Base-by-base conservation (phyloP, 2,797 vertebrate species). In the Macropus fuliginosus region DNA sequence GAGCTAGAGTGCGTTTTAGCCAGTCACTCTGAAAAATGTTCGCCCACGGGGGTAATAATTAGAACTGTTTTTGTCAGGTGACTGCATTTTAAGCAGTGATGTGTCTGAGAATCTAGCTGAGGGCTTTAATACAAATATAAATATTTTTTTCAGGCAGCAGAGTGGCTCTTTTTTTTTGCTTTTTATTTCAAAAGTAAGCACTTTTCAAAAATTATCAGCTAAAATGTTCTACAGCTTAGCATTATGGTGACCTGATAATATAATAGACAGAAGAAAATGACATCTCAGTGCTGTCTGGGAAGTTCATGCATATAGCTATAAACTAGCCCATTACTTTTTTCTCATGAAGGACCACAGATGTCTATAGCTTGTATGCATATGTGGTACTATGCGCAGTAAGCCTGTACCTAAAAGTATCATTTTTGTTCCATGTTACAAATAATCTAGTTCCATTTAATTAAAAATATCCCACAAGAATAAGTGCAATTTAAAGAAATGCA, bases 141-240 rank as follows among this genome's bases (percentile, higher is more conserved):
- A 98, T 99, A 99, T 99, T 99, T 99, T 99, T 99, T 99, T 99
- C 98, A 98, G 98, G 99, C 99, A 99, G 98, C 98, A 98, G 98
- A 99, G 98, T 99, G 97, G 98, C 97, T 98, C 98, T 97, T 97
- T 97, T 97, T 56, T 90, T 97, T 98, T 98, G 97, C 96, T 97
- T 98, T 98, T 99, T 97, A 97, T 97, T 99, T 99, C 98, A 98
- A 99, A 99, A 99, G 99, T 99, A 99, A 99, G 99, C 99, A 99
- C 98, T 99, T 99, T 99, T 98, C 98, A 98, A 98, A 99, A 99
- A 99, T 99, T 99, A 99, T 99, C 99, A 99, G 98, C 98, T 99
- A 98, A 99, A 99, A 99, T 98, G 97, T 98, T 99, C 99, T 97
- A 97, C 90, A 94, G 94, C 96, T 98, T 98, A 98, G 96, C 91